Evolutionary conservation across 2,113 vertebrate species (phyloP).

Genomic region (Myiozetetes cayanensis): DNA sequence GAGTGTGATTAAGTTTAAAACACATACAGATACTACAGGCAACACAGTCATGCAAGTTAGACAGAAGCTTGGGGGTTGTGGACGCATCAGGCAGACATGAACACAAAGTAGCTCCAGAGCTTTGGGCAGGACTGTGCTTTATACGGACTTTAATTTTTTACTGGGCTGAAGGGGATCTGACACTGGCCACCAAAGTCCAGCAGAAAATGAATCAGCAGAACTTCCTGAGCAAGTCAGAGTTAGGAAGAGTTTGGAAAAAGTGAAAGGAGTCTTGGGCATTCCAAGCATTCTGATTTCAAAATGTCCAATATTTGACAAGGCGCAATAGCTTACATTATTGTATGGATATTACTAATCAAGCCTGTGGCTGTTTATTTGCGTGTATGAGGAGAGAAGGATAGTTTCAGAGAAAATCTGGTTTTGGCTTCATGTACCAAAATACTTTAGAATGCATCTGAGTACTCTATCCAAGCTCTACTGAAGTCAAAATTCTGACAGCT

Average conservation of each 20-base stretch:
- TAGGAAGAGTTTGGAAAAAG: background rate
- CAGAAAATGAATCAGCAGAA: background rate
- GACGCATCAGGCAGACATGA: background rate
- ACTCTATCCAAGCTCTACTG: background rate
- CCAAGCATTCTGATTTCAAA: background rate
- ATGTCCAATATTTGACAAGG: background rate
- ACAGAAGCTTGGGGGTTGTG: background rate
- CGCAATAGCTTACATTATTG: background rate
- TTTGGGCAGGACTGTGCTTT: background rate
- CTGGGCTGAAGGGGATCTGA: background rate
- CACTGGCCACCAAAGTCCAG: background rate
- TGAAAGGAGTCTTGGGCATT: background rate
- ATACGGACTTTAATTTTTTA: background rate
- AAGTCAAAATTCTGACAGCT: background rate
- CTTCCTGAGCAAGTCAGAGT: background rate
- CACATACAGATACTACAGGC: background rate
- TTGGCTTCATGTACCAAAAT: background rate
- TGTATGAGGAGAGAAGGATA: background rate
- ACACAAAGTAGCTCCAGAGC: background rate
- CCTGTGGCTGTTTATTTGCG: background rate
- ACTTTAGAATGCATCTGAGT: background rate
- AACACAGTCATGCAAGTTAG: background rate
- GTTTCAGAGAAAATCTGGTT: background rate
- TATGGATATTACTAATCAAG: background rate
- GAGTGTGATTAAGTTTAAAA: conserved; percentile 36